Conservation (phyloP, 2,113 vertebrate genomes). For the Henicopernis longicauda region DNA sequence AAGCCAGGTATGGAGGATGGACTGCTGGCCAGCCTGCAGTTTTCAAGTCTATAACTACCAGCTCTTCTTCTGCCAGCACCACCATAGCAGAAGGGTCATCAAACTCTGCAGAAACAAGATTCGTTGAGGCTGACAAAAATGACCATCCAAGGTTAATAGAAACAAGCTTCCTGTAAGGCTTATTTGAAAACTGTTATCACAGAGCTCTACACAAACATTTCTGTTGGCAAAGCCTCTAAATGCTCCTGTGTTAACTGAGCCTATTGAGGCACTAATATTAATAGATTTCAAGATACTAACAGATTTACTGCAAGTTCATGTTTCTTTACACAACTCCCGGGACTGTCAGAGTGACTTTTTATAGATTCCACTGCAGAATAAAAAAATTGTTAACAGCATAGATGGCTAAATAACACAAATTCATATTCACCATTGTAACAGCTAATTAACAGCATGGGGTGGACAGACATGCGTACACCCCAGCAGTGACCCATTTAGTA, state of each 20-base stretch:
- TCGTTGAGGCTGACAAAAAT: background rate
- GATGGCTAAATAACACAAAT: background rate
- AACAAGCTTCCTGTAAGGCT: background rate
- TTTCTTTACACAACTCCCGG: background rate
- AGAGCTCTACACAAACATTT: background rate
- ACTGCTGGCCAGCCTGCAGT: constrained; percentile 88
- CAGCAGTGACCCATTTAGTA: constrained; percentile 44
- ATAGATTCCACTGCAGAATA: background rate
- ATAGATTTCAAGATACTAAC: background rate
- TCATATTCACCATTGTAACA: background rate
- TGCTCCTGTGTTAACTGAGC: background rate
- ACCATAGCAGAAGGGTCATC: constrained; percentile 89
- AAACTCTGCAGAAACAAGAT: constrained; percentile 62
- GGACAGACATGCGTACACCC: background rate
- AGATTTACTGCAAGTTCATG: background rate
- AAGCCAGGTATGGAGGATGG: constrained; percentile 92
- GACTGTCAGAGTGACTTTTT: background rate
- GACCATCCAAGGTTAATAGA: background rate
- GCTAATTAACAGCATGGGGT: background rate
- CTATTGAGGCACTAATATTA: background rate
- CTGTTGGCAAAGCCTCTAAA: background rate
- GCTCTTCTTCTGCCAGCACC: constrained; percentile 94
- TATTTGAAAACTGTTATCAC: background rate
- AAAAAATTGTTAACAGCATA: background rate
- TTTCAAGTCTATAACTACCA: constrained; percentile 91